These are phyloP conservation scores for Bhutanitis thaidina DNA, from an alignment of 2,888 invertebrate species.

Conservation along the genomic window DNA sequence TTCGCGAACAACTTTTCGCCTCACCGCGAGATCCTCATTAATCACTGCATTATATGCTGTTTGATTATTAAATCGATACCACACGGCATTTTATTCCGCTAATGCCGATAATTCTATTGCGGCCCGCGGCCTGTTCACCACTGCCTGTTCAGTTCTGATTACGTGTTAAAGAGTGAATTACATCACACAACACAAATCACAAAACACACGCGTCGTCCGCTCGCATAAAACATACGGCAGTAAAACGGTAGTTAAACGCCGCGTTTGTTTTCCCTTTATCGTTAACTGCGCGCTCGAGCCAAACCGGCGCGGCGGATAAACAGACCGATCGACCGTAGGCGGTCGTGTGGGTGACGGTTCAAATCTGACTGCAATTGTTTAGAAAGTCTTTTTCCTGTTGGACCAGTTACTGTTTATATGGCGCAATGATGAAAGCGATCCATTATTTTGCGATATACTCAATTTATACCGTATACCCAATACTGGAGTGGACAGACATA, in stretches of 20 bases:
- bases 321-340: slow-evolving; percentile 2
- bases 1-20: too few species aligned
- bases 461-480: too few species aligned
- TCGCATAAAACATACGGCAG: slow-evolving; percentile 15
- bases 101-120: too few species aligned
- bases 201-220: neutral
- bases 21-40: too few species aligned
- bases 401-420: neutral
- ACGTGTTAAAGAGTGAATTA: slow-evolving; percentile 8
- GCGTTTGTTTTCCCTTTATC: slow-evolving; percentile 19
- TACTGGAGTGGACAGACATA: too few species aligned
- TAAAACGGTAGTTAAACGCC: slow-evolving; percentile 21
- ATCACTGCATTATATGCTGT: too few species aligned
- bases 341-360: slow-evolving; percentile 14
- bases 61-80: too few species aligned
- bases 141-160: neutral
- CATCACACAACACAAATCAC: slow-evolving; percentile 8
- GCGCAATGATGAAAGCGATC: neutral
- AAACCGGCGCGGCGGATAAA: slow-evolving; percentile 7
- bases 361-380: slow-evolving; percentile 10
- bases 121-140: neutral
- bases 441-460: neutral
- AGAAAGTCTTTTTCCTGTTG: slow-evolving; percentile 3
- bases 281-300: slow-evolving; percentile 19
- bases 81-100: too few species aligned